phyloP scores from a whole-genome alignment of 2,888 invertebrate genomes.

The Lycaena phlaeas region DNA sequence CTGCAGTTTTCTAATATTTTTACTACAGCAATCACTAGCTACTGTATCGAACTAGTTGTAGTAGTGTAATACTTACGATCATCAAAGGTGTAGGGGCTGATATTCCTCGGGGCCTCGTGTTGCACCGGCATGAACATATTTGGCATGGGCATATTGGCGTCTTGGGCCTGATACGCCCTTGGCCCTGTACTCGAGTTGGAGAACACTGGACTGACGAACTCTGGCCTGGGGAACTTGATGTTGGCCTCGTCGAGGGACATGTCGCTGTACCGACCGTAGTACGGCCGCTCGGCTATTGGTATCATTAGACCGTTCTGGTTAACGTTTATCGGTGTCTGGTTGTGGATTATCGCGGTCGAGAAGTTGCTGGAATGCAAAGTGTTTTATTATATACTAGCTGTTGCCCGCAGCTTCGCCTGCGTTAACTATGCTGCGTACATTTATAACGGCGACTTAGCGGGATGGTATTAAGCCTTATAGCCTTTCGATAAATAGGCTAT shows the following conservation, averaged over 20 bases:
- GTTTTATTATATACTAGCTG: too few relatives aligned
- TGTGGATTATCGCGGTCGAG: conserved; percentile 23
- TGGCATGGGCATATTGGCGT: conserved; percentile 16
- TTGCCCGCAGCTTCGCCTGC: too few relatives aligned
- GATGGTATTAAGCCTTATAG: too few relatives aligned
- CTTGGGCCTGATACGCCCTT: conserved; percentile 17
- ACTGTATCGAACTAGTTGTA: too few relatives aligned
- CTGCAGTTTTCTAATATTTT: too few relatives aligned
- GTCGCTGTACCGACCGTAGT: conserved; percentile 24
- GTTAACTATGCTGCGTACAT: too few relatives aligned
- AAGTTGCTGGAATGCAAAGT: conserved; percentile 24
- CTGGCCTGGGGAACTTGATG: conserved; percentile 22
- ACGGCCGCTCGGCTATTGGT: conserved; percentile 27
- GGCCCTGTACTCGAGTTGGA: conserved; percentile 17
- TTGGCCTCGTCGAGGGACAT: conserved; percentile 25
- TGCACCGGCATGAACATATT: conserved; percentile 27
- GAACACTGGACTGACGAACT: conserved; percentile 22
- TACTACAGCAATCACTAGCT: too few relatives aligned
- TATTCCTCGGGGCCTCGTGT: conserved; percentile 24
- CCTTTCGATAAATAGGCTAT: too few relatives aligned
- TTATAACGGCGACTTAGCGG: too few relatives aligned
- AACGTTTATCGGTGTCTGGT: conserved; percentile 21
- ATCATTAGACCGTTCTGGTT: conserved; percentile 30
- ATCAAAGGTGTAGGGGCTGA: conserved; percentile 29
- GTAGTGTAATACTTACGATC: conserved; percentile 30